Evolutionary conservation across 2,113 vertebrate species (phyloP).

Genomic region (Pimephales promelas): DNA sequence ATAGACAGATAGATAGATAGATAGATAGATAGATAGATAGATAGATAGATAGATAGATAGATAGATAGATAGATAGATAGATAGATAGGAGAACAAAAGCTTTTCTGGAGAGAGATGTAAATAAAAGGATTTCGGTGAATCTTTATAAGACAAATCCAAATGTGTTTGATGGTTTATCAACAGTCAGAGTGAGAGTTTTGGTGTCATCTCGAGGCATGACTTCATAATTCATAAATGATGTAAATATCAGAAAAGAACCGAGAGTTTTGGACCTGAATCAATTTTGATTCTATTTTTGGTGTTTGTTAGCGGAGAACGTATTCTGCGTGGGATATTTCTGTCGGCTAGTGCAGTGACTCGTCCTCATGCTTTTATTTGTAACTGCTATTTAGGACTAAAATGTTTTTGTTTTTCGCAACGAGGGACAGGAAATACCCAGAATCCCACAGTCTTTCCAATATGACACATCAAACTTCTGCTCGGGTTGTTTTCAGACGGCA

Average conservation of each 20-base stretch:
- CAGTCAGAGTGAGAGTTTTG: background rate
- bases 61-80: too few species aligned
- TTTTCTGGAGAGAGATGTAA: slow-evolving; percentile 44
- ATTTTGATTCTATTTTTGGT: background rate
- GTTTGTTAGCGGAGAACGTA: background rate
- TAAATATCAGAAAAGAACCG: background rate
- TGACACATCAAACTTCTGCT: background rate
- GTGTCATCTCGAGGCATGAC: background rate
- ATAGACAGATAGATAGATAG: too few species aligned
- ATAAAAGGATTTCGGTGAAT: background rate
- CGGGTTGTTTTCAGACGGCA: background rate
- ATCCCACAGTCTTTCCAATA: background rate
- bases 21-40: too few species aligned
- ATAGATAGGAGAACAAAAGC: slow-evolving; percentile 64
- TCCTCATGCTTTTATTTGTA: background rate
- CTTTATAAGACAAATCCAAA: slow-evolving; percentile 19
- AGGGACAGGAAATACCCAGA: background rate
- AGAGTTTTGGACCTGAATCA: background rate
- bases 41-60: too few species aligned
- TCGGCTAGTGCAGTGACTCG: background rate
- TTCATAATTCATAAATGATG: background rate
- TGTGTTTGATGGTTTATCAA: background rate
- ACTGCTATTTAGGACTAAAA: background rate
- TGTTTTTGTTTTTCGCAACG: background rate
- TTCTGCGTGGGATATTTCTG: slow-evolving; percentile 1